Conservation (phyloP, 2,888 invertebrate species). For the Tetramorium bicarinatum region DNA sequence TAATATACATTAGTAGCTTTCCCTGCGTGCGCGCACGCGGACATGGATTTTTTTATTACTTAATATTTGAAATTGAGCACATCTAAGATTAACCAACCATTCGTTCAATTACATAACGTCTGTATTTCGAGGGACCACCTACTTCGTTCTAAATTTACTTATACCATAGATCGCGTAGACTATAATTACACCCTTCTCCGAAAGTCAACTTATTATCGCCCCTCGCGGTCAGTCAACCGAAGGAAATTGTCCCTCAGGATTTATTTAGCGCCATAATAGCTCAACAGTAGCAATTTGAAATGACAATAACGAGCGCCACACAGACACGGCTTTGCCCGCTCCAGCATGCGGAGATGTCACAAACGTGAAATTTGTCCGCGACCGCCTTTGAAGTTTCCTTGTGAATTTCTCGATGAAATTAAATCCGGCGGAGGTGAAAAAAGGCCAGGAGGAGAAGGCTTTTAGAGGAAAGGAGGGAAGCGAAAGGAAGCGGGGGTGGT, state of each 20-base stretch:
- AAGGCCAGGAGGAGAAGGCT: not conserved
- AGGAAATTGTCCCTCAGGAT: slow-evolving; percentile 26
- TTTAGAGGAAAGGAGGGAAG: not conserved
- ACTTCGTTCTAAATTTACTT: not conserved
- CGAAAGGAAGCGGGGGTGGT: not conserved
- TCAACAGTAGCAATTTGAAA: slow-evolving; percentile 41
- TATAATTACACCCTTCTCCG: slow-evolving; percentile 37
- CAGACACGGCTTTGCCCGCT: slow-evolving; percentile 26
- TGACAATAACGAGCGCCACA: slow-evolving; percentile 57
- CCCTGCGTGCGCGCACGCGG: too few species aligned
- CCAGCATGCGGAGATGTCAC: slow-evolving; percentile 8
- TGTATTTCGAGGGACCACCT: slow-evolving; percentile 9
- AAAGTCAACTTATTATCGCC: slow-evolving; percentile 45
- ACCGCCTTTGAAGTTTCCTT: slow-evolving; percentile 38
- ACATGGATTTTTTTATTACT: not conserved
- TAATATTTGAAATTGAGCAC: not conserved
- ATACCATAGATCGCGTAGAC: not conserved
- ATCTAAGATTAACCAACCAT: not conserved
- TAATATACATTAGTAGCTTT: too few species aligned
- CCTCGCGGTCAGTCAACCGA: slow-evolving; percentile 14
- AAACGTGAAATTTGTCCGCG: slow-evolving; percentile 59
- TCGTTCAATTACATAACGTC: not conserved
- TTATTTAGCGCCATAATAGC: slow-evolving; percentile 27
- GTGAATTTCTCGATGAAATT: slow-evolving; percentile 49
- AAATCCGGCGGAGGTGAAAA: not conserved